A percentile compares a stretch with the other conserved stretches of the same genome.
phyloP scores from a whole-genome alignment of 2,888 invertebrate genomes.

The Nephrotoma flavescens region DNA sequence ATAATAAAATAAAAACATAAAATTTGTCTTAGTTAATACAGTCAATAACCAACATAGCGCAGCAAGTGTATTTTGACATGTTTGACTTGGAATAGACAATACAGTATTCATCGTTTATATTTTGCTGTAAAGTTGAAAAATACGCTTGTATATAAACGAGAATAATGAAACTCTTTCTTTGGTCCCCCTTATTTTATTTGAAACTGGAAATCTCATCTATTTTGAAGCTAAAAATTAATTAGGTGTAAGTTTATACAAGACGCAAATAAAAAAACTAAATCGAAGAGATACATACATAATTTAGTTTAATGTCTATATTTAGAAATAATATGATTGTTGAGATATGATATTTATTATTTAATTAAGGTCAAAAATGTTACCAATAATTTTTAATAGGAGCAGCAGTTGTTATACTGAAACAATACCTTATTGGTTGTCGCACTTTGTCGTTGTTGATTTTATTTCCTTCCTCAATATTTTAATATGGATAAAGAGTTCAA shows the following conservation, averaged over 20 bases:
- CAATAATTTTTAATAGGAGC: too few relatives aligned
- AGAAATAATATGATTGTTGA: not conserved
- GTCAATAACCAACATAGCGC: not conserved
- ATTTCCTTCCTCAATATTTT: too few relatives aligned
- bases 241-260: not conserved
- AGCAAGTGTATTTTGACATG: not conserved
- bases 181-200: not conserved
- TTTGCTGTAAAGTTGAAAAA: not conserved
- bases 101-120: not conserved
- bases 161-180: not conserved
- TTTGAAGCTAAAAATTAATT: not conserved
- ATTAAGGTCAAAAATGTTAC: too few relatives aligned
- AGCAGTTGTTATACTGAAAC: too few relatives aligned
- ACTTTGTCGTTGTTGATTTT: too few relatives aligned
- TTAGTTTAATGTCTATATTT: not conserved
- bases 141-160: not conserved
- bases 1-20: not conserved
- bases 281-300: too few relatives aligned
- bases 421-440: too few relatives aligned
- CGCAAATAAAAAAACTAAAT: not conserved
- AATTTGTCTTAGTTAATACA: not conserved
- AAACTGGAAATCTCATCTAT: not conserved
- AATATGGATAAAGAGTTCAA: too few relatives aligned
- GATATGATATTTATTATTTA: too few relatives aligned
- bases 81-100: not conserved